Percentiles rank a stretch among this genome's conserved stretches.
These are phyloP conservation scores for Acanthiza pusilla DNA, from an alignment of 2,797 vertebrate species.

Conservation along the genomic window DNA sequence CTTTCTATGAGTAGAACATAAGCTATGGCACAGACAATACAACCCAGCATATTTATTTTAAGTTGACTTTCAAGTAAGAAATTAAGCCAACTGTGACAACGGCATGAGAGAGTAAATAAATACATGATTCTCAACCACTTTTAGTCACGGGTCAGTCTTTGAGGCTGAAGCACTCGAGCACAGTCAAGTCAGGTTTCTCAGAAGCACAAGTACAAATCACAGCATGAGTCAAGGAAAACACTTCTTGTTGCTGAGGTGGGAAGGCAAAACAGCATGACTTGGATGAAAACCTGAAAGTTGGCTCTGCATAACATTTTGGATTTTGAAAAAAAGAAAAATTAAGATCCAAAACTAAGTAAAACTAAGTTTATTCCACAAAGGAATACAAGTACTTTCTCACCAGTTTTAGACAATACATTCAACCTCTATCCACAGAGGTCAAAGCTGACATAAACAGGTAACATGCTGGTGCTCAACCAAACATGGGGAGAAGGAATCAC, in stretches of 20 bases:
- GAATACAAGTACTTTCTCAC: background rate
- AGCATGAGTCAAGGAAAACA: background rate
- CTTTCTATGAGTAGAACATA: background rate
- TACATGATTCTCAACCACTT: background rate
- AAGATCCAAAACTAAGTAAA: background rate
- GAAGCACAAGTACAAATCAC: background rate
- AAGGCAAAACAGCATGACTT: background rate
- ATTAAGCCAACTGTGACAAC: background rate
- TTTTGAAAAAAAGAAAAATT: background rate
- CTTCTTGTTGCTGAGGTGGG: background rate
- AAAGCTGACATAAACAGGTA: background rate
- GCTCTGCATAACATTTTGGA: background rate
- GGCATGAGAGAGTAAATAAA: background rate
- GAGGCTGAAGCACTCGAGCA: background rate
- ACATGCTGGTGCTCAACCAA: fast-evolving
- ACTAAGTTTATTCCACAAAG: background rate
- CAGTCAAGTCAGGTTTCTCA: background rate
- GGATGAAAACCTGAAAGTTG: background rate
- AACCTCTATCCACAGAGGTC: background rate
- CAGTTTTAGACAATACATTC: background rate
- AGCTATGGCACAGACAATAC: background rate
- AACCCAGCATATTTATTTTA: background rate
- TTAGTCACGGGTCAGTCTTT: background rate
- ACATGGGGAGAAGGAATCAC: background rate
- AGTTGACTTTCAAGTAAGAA: background rate